A percentile compares a stretch with the other conserved stretches of the same genome.
These are phyloP conservation scores for honey bee (Apis mellifera) DNA, from an alignment of 1,140 invertebrate genomes.

Conservation along the genomic window DNA sequence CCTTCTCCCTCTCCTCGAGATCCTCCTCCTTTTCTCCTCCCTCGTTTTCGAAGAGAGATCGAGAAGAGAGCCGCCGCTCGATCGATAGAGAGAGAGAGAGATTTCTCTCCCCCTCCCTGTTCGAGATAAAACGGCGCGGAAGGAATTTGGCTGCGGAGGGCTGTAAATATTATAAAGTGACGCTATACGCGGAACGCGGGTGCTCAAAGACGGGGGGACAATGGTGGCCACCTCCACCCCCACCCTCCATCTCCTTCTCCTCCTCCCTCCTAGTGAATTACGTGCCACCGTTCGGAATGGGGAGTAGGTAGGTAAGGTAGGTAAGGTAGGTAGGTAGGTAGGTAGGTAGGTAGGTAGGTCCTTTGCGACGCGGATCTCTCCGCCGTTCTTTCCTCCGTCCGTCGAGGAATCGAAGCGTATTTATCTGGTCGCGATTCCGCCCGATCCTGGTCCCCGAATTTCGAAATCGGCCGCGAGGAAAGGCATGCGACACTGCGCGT, in stretches of 20 bases:
- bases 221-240: slow-evolving; percentile 24
- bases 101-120: slow-evolving; percentile 1
- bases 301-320: slow-evolving; percentile 18
- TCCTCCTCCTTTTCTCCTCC: background rate
- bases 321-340: too few relatives aligned
- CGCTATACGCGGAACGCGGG: slow-evolving; percentile 72
- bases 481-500: background rate
- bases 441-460: too few relatives aligned
- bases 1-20: too few relatives aligned
- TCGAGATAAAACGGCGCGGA: slow-evolving; percentile 72
- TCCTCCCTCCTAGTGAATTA: slow-evolving; percentile 49
- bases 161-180: slow-evolving; percentile 78
- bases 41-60: background rate
- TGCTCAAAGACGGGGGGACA: slow-evolving; percentile 68
- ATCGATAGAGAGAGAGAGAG: background rate
- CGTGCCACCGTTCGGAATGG: slow-evolving; percentile 69
- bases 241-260: background rate
- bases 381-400: too few relatives aligned
- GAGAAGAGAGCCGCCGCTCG: background rate
- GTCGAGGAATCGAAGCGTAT: too few relatives aligned
- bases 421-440: too few relatives aligned
- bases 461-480: too few relatives aligned
- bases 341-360: too few relatives aligned
- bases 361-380: too few relatives aligned
- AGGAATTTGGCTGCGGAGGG: slow-evolving; percentile 74